Evolutionary conservation across 2,797 vertebrate genomes (phyloP).

Genomic region (Anabacerthia variegaticeps): DNA sequence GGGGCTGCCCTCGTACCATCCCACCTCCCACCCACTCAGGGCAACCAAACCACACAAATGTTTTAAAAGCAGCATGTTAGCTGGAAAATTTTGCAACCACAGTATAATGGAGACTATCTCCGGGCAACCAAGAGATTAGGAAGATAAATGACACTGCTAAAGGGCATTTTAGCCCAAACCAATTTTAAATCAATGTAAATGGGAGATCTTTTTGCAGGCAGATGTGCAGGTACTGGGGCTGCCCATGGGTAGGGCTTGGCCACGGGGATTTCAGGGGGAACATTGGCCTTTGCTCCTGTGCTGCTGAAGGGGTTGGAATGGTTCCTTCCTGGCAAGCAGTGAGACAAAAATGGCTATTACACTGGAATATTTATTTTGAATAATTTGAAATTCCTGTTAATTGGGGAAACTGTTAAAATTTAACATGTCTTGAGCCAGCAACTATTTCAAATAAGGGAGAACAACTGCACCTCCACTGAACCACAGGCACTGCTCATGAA

Average conservation of each 20-base stretch:
- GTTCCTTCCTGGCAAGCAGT: not conserved
- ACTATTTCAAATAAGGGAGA: not conserved
- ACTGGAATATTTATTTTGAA: not conserved
- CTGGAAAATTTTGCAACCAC: not conserved
- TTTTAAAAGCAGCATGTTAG: not conserved
- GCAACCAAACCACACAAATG: not conserved
- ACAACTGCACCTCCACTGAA: not conserved
- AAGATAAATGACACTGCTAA: not conserved
- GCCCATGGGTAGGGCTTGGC: not conserved
- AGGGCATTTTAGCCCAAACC: not conserved
- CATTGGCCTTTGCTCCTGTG: fast-evolving
- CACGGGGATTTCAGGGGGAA: fast-evolving
- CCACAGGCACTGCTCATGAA: not conserved
- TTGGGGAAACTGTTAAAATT: not conserved
- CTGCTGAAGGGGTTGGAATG: not conserved
- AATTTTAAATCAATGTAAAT: not conserved
- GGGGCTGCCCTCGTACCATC: not conserved
- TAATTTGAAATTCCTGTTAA: not conserved
- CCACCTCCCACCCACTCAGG: not conserved
- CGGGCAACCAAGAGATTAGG: not conserved
- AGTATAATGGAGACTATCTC: not conserved
- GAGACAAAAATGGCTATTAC: not conserved
- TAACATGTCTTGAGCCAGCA: not conserved
- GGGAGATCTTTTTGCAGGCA: not conserved
- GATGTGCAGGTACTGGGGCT: not conserved